Evolutionary conservation across 2,113 vertebrate species (phyloP), one percentile per base, ranked within the genome.

Genomic region (Cricetomys ansorgei): DNA sequence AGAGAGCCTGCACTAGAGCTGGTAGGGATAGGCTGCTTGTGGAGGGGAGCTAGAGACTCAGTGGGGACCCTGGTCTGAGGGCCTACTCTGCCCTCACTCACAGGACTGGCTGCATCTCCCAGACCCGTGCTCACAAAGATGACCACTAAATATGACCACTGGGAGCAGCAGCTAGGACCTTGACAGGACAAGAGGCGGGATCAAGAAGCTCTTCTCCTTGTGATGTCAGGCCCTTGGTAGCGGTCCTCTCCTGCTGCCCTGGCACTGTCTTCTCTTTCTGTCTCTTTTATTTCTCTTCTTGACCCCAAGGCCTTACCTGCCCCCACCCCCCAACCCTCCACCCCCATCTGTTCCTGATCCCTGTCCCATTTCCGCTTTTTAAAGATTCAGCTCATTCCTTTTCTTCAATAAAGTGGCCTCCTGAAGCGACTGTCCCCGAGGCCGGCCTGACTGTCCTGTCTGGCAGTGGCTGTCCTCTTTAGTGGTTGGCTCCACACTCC

Each of bases 101-200:
- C 91, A 99, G 99, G 98, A 99, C 98, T 67, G 96, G 93, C 73
- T 88, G 86, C 5, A 98, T 98, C 94, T 94, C 98, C 43, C 98
- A 95, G 80, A 40, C 98, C 98, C 25, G 25, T 98, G 83, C 98
- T 98, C 77, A 95, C 97, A 88, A 98, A 98, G 91, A 80, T 96
- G 57, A 98, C 98, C 45, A 73, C 43, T 75, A 84, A 98, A 98
- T 89, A 79, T 96, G 55, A 98, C 98, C 31, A 65, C 10, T 98
- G 98, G 99, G 93, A 96, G 45, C 62, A 98, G 96, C 96, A 98
- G 98, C 91, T 94, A 94, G 62, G 13, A 10, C 17, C 7, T 12
- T 5, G 2, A 2, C 4, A 5, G 25, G 25, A 48, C 40, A 25
- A 53, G 25, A 59, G 34, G 16, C 10, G 15, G 19, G 31, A 2